A percentile compares a stretch with the other conserved stretches of the same genome.
phyloP scores from a whole-genome alignment of 2,113 vertebrate species.

The Hemiscyllium ocellatum region DNA sequence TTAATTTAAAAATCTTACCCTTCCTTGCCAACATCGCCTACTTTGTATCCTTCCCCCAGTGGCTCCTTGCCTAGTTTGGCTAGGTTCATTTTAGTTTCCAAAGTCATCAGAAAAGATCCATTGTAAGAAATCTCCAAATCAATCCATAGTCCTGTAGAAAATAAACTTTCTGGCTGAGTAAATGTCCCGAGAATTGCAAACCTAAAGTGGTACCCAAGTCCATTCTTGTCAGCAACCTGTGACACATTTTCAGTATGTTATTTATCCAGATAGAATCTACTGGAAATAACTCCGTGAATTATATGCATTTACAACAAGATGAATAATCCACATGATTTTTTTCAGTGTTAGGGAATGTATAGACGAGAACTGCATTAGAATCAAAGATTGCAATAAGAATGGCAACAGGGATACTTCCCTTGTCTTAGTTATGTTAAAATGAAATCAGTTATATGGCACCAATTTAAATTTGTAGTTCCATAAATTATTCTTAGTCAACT shows the following conservation, averaged over 20 bases:
- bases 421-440: not conserved
- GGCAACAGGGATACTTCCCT: not conserved
- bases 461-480: not conserved
- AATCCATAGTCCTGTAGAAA: slow-evolving; percentile 80
- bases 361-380: not conserved
- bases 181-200: not conserved
- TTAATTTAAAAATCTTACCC: slow-evolving; percentile 65
- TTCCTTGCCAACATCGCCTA: slow-evolving; percentile 83
- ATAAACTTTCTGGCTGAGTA: not conserved
- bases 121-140: slow-evolving; percentile 90
- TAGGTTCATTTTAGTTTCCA: slow-evolving; percentile 98
- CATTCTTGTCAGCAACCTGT: not conserved
- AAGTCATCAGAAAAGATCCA: slow-evolving; percentile 93
- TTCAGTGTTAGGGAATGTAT: not conserved
- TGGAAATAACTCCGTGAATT: not conserved
- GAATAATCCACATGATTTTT: slow-evolving; percentile 1
- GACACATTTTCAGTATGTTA: too few relatives aligned
- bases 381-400: not conserved
- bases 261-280: not conserved
- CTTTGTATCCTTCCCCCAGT: slow-evolving; percentile 69
- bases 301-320: not conserved
- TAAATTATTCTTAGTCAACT: not conserved
- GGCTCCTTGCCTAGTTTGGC: slow-evolving; percentile 88
- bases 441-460: not conserved
- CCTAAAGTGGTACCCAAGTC: not conserved